These are phyloP conservation scores for Anguilla pacifica DNA, from an alignment of 2,797 vertebrate genomes.

Conservation along the genomic window DNA sequence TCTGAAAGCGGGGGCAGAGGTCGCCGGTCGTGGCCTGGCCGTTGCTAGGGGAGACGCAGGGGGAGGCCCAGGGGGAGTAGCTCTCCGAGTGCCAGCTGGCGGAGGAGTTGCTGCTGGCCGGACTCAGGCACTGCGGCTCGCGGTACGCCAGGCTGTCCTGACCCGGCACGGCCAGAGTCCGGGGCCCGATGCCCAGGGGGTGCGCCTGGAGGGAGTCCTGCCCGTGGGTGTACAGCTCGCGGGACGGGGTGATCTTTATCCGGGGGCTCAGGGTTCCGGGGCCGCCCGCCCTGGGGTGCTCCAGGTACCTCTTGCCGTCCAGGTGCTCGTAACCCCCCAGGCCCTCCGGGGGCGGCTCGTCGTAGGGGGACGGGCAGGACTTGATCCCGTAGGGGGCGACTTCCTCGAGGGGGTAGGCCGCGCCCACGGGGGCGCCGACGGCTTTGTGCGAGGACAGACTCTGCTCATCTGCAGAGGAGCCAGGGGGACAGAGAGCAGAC, in stretches of 20 bases:
- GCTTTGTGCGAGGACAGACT: constrained; percentile 82
- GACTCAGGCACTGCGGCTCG: constrained; percentile 96
- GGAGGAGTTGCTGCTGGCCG: constrained; percentile 97
- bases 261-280: constrained; percentile 86
- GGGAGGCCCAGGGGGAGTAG: constrained; percentile 95
- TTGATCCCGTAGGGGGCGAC: constrained; percentile 84
- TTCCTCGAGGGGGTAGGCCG: constrained; percentile 82
- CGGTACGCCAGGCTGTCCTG: constrained; percentile 85
- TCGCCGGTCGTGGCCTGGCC: constrained; percentile 82
- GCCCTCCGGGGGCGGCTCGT: constrained; percentile 73
- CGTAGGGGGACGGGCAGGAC: constrained; percentile 79
- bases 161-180: constrained; percentile 92
- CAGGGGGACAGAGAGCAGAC: neutral
- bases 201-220: constrained; percentile 87
- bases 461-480: constrained; percentile 82
- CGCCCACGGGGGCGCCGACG: constrained; percentile 81
- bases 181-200: constrained; percentile 80
- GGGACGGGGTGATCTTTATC: constrained; percentile 96
- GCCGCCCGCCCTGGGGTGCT: constrained; percentile 73
- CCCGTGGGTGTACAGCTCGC: constrained; percentile 90
- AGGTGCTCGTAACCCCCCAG: constrained; percentile 82
- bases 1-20: constrained; percentile 93
- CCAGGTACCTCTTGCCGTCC: constrained; percentile 83
- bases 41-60: constrained; percentile 95
- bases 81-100: constrained; percentile 98